A percentile compares a stretch with the other conserved stretches of the same genome.
phyloP scores from a whole-genome alignment of 1,140 invertebrate species.

The Drosophila grimshawi region DNA sequence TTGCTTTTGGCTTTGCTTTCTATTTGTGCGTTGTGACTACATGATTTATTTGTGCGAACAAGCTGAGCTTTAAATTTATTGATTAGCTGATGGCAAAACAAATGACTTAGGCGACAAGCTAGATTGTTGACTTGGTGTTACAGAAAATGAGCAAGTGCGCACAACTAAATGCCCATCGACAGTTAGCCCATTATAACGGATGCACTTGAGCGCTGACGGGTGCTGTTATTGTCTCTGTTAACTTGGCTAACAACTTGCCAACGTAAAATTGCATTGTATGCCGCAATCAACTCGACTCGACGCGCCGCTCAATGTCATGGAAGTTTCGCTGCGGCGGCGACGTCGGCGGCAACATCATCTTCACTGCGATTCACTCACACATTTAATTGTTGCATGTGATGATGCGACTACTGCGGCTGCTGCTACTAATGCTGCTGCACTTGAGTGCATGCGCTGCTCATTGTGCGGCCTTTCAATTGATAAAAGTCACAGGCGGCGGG shows the following conservation, averaged over 20 bases:
- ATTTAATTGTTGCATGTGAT: constrained; percentile 76
- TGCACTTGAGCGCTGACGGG: constrained; percentile 77
- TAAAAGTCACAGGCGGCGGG: constrained; percentile 59
- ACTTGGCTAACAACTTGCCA: constrained; percentile 50
- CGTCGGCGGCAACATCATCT: constrained; percentile 37
- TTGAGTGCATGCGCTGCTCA: constrained; percentile 69
- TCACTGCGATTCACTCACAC: constrained; percentile 56
- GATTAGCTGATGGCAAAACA: constrained; percentile 56
- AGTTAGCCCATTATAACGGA: constrained; percentile 69
- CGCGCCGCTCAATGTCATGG: constrained; percentile 76
- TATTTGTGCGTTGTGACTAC: constrained; percentile 53
- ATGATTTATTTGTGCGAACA: constrained; percentile 56
- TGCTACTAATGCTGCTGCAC: constrained; percentile 46
- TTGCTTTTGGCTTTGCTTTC: constrained; percentile 57
- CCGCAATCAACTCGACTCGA: constrained; percentile 23
- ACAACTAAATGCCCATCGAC: constrained; percentile 55
- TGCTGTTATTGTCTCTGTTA: constrained; percentile 72
- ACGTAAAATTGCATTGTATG: constrained; percentile 66
- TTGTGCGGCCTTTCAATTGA: constrained; percentile 75
- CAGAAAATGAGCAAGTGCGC: constrained; percentile 26
- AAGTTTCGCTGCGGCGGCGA: constrained; percentile 53
- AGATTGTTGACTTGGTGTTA: constrained; percentile 29
- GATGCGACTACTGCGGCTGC: constrained; percentile 22
- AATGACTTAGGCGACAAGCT: constrained; percentile 66
- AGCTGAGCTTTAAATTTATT: constrained; percentile 52